Conservation (phyloP, 2,113 vertebrate species). For the Nicator chloris region DNA sequence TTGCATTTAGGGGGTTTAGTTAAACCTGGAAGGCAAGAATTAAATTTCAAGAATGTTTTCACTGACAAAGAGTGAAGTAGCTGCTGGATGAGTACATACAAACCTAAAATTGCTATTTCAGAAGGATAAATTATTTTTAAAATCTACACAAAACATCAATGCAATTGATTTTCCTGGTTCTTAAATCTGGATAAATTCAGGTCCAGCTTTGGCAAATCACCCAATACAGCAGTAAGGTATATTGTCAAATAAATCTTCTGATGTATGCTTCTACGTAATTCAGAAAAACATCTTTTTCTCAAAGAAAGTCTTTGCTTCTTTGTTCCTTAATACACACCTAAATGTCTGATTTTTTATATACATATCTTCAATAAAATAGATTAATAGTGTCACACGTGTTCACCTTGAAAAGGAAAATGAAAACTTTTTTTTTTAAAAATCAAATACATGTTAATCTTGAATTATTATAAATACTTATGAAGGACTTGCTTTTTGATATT, state of each 20-base stretch:
- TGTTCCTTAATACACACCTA: neutral
- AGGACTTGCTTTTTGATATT: neutral
- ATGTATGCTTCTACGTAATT: neutral
- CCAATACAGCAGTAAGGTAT: neutral
- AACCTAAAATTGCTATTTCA: neutral
- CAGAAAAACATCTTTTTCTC: neutral
- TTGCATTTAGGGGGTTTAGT: neutral
- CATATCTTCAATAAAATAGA: neutral
- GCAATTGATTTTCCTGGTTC: neutral
- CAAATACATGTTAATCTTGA: neutral
- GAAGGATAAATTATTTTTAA: neutral
- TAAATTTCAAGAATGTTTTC: neutral
- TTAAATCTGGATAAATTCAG: slow-evolving; percentile 26
- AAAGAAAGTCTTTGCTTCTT: neutral
- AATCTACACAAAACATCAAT: neutral
- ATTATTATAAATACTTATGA: neutral
- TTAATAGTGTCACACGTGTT: neutral
- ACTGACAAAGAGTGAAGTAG: neutral
- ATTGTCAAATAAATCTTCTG: neutral
- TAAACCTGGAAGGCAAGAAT: neutral
- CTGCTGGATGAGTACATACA: neutral
- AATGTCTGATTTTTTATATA: neutral
- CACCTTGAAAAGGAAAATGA: neutral
- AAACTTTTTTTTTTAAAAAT: neutral
- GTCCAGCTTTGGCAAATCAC: neutral